Conservation (phyloP, 2,113 vertebrate species). For the Tenrec ecaudatus region DNA sequence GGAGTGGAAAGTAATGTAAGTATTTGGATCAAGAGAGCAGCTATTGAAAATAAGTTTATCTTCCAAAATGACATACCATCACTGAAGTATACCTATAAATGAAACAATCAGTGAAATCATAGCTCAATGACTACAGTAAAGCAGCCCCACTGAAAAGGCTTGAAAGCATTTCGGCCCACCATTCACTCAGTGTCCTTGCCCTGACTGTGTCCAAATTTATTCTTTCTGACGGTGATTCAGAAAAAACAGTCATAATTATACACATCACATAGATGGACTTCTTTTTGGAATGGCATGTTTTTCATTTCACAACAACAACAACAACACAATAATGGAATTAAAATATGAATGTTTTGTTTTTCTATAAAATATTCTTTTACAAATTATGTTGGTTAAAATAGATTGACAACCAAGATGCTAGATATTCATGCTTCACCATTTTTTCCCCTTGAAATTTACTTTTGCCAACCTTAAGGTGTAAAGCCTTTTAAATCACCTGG, state of each 20-base stretch:
- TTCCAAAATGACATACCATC: neutral
- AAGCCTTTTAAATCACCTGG: slow-evolving; percentile 68
- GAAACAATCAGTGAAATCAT: neutral
- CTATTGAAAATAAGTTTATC: neutral
- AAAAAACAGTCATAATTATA: neutral
- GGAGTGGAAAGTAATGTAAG: neutral
- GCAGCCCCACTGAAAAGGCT: neutral
- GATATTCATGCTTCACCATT: slow-evolving; percentile 2
- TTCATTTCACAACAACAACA: slow-evolving; percentile 29
- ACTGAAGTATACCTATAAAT: neutral
- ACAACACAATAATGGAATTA: slow-evolving; percentile 25
- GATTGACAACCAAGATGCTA: slow-evolving; percentile 21
- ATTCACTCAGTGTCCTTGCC: neutral
- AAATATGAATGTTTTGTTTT: neutral
- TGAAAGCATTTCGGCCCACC: neutral
- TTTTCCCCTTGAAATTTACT: slow-evolving; percentile 20
- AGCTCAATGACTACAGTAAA: neutral
- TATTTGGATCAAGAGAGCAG: neutral
- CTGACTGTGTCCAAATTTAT: neutral
- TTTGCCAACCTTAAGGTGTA: slow-evolving; percentile 37
- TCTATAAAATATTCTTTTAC: neutral
- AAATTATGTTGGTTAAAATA: neutral
- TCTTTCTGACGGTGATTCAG: neutral
- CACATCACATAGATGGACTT: neutral
- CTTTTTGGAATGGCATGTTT: slow-evolving; percentile 4